Evolutionary conservation across 2,113 vertebrate species (phyloP).

Genomic region (Anhinga rufa): DNA sequence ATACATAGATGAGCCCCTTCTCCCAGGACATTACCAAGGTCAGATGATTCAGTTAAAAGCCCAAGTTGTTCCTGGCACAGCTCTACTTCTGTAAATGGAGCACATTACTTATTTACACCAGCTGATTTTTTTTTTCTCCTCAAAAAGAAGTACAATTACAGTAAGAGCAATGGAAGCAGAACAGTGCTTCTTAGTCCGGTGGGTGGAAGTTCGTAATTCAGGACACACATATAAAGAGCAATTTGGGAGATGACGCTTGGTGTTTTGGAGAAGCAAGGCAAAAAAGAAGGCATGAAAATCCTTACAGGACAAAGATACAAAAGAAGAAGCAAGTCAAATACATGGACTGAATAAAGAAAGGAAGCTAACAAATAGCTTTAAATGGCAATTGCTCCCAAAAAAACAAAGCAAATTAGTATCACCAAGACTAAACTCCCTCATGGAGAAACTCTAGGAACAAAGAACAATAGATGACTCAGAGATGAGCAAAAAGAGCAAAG

Average conservation of each 20-base stretch:
- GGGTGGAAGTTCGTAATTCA: not conserved
- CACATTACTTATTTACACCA: constrained; percentile 3
- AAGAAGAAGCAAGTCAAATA: not conserved
- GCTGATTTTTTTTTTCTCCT: not conserved
- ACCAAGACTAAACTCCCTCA: not conserved
- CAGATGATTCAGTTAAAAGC: constrained; percentile 11
- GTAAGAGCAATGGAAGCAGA: not conserved
- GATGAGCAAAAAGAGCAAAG: constrained; percentile 20
- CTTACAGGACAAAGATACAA: not conserved
- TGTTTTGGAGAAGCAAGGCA: not conserved
- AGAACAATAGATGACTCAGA: constrained; percentile 40
- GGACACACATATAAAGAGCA: not conserved
- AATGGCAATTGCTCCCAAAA: not conserved
- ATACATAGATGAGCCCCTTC: not conserved
- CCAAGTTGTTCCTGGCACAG: not conserved
- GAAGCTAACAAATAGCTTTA: constrained; percentile 20
- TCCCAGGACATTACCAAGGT: not conserved
- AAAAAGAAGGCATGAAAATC: not conserved
- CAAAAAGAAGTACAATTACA: not conserved
- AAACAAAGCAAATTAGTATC: constrained; percentile 24
- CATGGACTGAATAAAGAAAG: constrained; percentile 11
- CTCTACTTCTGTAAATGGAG: not conserved
- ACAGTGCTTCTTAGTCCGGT: not conserved
- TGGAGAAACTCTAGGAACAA: not conserved
- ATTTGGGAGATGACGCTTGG: not conserved